Base-by-base conservation (phyloP, 2,113 vertebrate genomes). In the Halichoerus grypus region DNA sequence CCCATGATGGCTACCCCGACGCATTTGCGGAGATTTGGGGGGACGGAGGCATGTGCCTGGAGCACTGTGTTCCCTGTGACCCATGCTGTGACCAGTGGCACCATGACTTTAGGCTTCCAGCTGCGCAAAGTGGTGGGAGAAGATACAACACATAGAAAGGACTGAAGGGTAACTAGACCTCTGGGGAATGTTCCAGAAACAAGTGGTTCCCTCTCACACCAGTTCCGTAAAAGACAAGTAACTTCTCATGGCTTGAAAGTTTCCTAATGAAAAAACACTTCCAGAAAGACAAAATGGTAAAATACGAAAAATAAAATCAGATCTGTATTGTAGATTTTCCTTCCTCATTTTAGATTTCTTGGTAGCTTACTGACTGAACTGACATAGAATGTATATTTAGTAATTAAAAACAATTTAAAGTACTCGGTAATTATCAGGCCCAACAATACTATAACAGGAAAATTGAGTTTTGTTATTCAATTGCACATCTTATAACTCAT, bases 1-100 rank as follows among this genome's bases (percentile, higher is more conserved):
- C 7, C 16, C 79, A 63, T 1, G 9, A 9, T 14, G 5, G 1
- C 10, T 7, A 49, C 19, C 5, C 4, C 1, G 5, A 5, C 3
- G 5, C 10, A 19, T 61, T 87, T 57, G 15, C 74, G 51, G 2
- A 72, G 57, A 31, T 16, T 55, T 36, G 16, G 0, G 39, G 4
- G 51, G 4, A 4, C 1, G 21, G 24, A 10, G 46, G 49, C 19
- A 1, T 15, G 16, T 0, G 3, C 59, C 21, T 9, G 4, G 9
- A 49, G 31, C 2, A 28, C 28, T 26, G 36, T 12, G 15, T 31
- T 59, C 33, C 39, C 28, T 57, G 51, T 14, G 31, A 33, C 21
- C 22, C 22, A 46, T 0, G 3, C 14, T 11, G 9, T 71, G 31
- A 59, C 10, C 36, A 13, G 19, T 3, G 76, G 46, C 11, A 31